phyloP scores from a whole-genome alignment of 1,140 invertebrate species.

The Micrasema minimum region DNA sequence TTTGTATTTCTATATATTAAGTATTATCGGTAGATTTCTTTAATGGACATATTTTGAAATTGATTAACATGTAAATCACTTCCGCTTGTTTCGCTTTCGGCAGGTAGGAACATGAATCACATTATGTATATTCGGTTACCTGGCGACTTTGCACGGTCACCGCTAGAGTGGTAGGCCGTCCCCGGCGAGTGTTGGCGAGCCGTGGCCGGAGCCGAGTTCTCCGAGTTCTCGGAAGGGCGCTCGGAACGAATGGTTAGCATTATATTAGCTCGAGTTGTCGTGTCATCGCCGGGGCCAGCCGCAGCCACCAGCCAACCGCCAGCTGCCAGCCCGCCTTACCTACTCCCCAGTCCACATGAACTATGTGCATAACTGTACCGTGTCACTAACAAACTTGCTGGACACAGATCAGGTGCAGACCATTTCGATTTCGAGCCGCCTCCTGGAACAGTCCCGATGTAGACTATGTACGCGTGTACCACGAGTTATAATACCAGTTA shows the following conservation, averaged over 20 bases:
- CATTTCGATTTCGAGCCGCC: background rate
- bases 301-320: conserved; percentile 2
- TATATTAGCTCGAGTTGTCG: too few species aligned
- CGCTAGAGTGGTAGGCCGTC: conserved; percentile 3
- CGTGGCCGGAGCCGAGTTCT: background rate
- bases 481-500: background rate
- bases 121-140: too few species aligned
- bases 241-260: too few species aligned
- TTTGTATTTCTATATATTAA: too few species aligned
- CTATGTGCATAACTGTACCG: too few species aligned
- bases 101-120: too few species aligned
- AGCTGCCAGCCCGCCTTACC: background rate
- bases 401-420: conserved; percentile 1
- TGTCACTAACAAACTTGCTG: too few species aligned
- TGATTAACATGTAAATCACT: too few species aligned
- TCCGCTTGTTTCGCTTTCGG: too few species aligned
- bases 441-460: background rate
- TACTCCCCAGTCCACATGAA: background rate
- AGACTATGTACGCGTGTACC: background rate
- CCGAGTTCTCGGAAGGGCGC: conserved; percentile 7
- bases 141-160: too few species aligned
- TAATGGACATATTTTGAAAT: too few species aligned
- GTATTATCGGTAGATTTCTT: too few species aligned
- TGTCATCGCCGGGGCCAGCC: background rate
- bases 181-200: background rate